Evolutionary conservation across 2,888 invertebrate species (phyloP).

Genomic region (Cecidostiba fungosa): DNA sequence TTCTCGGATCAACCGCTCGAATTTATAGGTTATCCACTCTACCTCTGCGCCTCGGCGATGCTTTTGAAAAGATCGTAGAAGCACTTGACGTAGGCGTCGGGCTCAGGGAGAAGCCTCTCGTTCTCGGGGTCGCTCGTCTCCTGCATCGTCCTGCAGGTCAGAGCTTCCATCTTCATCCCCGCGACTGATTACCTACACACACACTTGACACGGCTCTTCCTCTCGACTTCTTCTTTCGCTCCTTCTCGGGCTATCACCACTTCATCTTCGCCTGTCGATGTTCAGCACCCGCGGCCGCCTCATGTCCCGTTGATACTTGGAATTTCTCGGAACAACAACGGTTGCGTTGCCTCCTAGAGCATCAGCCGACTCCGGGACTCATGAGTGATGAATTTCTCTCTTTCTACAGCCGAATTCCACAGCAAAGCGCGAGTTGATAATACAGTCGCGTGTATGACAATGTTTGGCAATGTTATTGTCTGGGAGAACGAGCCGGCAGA

Average conservation of each 20-base stretch:
- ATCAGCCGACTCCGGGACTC: neutral
- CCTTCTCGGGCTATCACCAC: constrained; percentile 30
- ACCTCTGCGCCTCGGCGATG: constrained; percentile 80
- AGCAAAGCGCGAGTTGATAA: neutral
- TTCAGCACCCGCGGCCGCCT: neutral
- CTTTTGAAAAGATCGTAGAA: constrained; percentile 81
- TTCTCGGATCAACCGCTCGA: neutral
- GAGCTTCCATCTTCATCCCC: constrained; percentile 7
- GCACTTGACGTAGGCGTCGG: constrained; percentile 79
- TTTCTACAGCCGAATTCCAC: neutral
- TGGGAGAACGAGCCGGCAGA: neutral
- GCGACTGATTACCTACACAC: neutral
- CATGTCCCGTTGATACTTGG: neutral
- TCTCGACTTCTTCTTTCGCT: neutral
- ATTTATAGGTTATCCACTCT: constrained; percentile 71
- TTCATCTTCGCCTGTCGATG: constrained; percentile 55
- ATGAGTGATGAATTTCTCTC: too few relatives aligned
- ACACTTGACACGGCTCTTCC: neutral
- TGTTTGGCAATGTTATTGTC: neutral
- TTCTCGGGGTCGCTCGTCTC: constrained; percentile 7
- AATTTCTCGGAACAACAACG: neutral
- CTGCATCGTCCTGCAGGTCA: constrained; percentile 13
- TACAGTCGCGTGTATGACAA: neutral
- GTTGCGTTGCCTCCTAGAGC: constrained; percentile 21
- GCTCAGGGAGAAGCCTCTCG: constrained; percentile 79